A percentile compares a stretch with the other conserved stretches of the same genome.
Conservation (phyloP, 2,888 invertebrate genomes). For the Drosophila fulvimacula region DNA sequence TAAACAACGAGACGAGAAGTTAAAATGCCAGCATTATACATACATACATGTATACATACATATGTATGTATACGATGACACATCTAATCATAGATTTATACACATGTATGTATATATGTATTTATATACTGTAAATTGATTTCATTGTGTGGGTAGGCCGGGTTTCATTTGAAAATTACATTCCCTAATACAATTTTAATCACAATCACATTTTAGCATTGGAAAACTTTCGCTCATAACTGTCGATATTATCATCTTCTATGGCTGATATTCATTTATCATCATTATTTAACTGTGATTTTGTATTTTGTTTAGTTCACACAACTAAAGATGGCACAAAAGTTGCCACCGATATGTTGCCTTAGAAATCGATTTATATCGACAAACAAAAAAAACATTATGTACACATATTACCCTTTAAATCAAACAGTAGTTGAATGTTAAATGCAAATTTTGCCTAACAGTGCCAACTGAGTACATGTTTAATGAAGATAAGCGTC, state of each 20-base stretch:
- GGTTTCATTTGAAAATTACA: not conserved
- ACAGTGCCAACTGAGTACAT: conserved; percentile 5
- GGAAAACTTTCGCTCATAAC: not conserved
- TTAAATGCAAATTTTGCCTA: not conserved
- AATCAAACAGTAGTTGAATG: conserved; percentile 2
- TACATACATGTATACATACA: no score
- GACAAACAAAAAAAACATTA: not conserved
- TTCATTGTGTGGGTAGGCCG: conserved; percentile 1
- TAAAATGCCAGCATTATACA: not conserved
- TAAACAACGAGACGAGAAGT: not conserved
- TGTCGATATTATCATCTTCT: conserved; percentile 4
- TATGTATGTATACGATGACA: conserved; percentile 14
- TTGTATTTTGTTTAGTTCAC: not conserved
- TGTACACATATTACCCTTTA: not conserved
- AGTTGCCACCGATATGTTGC: not conserved
- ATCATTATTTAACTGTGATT: not conserved
- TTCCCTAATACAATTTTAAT: not conserved
- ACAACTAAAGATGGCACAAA: not conserved
- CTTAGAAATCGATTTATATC: conserved; percentile 2
- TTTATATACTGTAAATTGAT: not conserved
- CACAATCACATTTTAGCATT: not conserved
- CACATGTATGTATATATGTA: not conserved
- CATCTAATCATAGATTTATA: conserved; percentile 2
- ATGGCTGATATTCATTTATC: not conserved
- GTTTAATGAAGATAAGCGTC: not conserved